phyloP scores from a whole-genome alignment of 2,113 vertebrate genomes.

The Sphyrna mokarran region DNA sequence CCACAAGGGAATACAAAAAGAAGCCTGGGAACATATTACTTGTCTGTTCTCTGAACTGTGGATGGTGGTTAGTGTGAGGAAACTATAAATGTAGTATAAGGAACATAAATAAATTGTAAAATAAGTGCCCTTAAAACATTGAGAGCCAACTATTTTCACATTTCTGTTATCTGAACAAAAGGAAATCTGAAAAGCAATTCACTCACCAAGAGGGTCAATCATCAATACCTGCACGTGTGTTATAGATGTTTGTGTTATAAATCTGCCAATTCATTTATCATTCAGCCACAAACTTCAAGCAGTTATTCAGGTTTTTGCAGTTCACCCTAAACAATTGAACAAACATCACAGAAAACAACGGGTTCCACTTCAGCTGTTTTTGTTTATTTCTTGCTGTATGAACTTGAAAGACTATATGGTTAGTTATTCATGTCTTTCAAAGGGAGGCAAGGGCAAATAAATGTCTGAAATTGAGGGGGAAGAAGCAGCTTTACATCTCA shows the following conservation, averaged over 20 bases:
- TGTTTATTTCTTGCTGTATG: neutral
- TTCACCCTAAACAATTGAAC: neutral
- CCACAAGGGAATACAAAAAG: too few relatives aligned
- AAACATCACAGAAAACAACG: slow-evolving; percentile 1
- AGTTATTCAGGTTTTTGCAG: neutral
- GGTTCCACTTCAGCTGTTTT: neutral
- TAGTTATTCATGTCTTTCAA: neutral
- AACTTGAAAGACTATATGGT: neutral
- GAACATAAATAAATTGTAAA: neutral
- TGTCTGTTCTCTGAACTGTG: neutral
- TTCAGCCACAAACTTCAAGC: neutral
- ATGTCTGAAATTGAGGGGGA: neutral
- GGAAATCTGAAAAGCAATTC: neutral
- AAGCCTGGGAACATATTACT: neutral
- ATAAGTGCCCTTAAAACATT: neutral
- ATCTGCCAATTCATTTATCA: neutral
- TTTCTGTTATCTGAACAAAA: neutral
- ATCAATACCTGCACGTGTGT: neutral
- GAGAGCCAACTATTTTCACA: neutral
- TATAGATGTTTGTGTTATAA: neutral
- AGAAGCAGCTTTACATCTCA: neutral
- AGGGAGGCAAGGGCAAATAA: neutral
- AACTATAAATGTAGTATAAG: neutral
- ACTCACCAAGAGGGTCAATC: neutral
- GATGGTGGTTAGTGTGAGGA: neutral